These are phyloP conservation scores for Channa maculata DNA, from an alignment of 2,113 vertebrate species.

Conservation along the genomic window DNA sequence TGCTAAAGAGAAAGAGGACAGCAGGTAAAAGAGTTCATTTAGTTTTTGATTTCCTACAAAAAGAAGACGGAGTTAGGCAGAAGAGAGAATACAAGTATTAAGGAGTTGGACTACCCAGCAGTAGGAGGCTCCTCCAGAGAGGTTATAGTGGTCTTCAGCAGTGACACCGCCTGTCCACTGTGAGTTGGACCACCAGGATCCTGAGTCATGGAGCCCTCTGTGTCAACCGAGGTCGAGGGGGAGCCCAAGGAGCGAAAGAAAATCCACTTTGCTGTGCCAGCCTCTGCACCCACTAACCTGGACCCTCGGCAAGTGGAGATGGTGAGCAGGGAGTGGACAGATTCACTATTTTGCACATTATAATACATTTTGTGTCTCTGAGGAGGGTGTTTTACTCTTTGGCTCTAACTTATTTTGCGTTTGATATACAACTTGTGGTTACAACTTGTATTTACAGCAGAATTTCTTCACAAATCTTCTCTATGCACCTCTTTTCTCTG, in stretches of 20 bases:
- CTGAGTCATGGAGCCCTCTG: constrained; percentile 79
- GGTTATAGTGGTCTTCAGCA: constrained; percentile 43
- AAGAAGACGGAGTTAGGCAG: constrained; percentile 33
- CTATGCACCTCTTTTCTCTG: neutral
- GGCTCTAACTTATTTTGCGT: no score
- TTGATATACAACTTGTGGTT: neutral
- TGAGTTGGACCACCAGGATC: constrained; percentile 63
- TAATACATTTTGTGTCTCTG: no score
- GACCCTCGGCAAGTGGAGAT: constrained; percentile 96
- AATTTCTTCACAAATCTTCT: no score
- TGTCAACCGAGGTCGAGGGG: constrained; percentile 73
- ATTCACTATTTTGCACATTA: neutral
- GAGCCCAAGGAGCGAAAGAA: constrained; percentile 93
- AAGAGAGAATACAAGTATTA: constrained; percentile 17
- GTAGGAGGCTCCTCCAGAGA: constrained; percentile 54
- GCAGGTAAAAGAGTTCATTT: constrained; percentile 1
- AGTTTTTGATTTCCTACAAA: neutral
- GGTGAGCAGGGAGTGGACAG: constrained; percentile 81
- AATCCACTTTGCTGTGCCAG: constrained; percentile 92
- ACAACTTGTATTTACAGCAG: neutral
- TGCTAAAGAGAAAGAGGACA: constrained; percentile 24
- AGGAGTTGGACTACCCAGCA: constrained; percentile 54
- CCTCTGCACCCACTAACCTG: constrained; percentile 88
- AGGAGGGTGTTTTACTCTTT: no score
- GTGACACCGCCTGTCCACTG: constrained; percentile 33